phyloP scores from a whole-genome alignment of 2,888 invertebrate species.

The Aspidiotus rigidus region DNA sequence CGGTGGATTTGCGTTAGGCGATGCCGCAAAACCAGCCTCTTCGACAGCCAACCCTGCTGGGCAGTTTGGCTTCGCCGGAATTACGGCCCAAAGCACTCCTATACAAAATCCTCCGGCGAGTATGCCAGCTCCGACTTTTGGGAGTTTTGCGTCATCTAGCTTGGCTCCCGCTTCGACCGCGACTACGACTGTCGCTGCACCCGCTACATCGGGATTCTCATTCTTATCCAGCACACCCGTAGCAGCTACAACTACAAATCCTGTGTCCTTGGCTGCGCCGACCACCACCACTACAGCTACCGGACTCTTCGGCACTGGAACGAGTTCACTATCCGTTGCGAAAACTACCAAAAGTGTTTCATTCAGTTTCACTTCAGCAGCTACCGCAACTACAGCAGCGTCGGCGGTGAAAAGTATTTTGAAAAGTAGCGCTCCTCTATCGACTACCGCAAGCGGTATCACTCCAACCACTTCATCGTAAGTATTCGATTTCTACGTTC shows the following conservation, averaged over 20 bases:
- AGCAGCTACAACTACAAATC: slow-evolving; percentile 11
- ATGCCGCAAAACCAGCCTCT: no score
- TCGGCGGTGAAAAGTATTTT: background rate
- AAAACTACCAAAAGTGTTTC: background rate
- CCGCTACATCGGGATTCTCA: slow-evolving; percentile 18
- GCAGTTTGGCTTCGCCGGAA: no score
- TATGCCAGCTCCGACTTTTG: slow-evolving; percentile 12
- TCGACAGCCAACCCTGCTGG: no score
- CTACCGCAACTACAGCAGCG: slow-evolving; percentile 1
- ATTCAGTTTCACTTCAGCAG: background rate
- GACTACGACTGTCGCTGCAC: background rate
- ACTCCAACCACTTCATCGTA: slow-evolving; percentile 7
- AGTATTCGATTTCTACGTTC: background rate
- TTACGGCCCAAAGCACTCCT: background rate
- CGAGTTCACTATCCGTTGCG: background rate
- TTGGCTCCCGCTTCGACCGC: background rate
- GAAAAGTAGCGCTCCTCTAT: background rate
- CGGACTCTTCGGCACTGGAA: background rate
- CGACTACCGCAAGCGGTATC: background rate
- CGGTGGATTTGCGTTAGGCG: slow-evolving; percentile 6
- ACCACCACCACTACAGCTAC: background rate
- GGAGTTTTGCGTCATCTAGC: background rate
- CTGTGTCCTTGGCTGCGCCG: background rate
- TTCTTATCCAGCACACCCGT: background rate
- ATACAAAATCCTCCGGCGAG: background rate